These are phyloP conservation scores for Piscicola geometra DNA, from an alignment of 2,888 invertebrate genomes.

Conservation along the genomic window DNA sequence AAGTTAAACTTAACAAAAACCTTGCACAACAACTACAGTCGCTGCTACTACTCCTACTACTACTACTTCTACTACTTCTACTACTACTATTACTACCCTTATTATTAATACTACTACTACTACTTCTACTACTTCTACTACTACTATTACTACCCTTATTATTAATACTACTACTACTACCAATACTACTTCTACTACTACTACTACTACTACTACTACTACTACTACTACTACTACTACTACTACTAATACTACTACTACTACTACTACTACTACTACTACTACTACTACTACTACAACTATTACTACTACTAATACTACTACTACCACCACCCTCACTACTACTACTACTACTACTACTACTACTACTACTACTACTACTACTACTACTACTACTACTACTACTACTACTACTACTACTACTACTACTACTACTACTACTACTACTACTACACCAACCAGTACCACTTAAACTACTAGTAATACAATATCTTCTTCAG, in stretches of 20 bases:
- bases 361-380: constrained; percentile 17
- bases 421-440: constrained; percentile 17
- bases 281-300: constrained; percentile 13
- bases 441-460: constrained; percentile 1
- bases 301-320: constrained; percentile 14
- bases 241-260: constrained; percentile 7
- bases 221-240: constrained; percentile 8
- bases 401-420: constrained; percentile 14
- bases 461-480: not conserved
- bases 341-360: constrained; percentile 10
- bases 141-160: too few species aligned
- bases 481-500: too few species aligned
- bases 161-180: constrained; percentile 14
- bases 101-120: too few species aligned
- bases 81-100: too few species aligned
- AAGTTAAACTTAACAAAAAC: too few species aligned
- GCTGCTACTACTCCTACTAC: too few species aligned
- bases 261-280: constrained; percentile 17
- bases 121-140: too few species aligned
- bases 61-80: too few species aligned
- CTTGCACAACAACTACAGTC: too few species aligned
- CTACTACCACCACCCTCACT: constrained; percentile 11
- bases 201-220: constrained; percentile 10
- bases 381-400: constrained; percentile 17
- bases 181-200: constrained; percentile 5